Percentiles rank a stretch among this genome's conserved stretches.
Evolutionary conservation across 2,888 invertebrate genomes (phyloP).

Genomic region (Trichopria drosophilae): DNA sequence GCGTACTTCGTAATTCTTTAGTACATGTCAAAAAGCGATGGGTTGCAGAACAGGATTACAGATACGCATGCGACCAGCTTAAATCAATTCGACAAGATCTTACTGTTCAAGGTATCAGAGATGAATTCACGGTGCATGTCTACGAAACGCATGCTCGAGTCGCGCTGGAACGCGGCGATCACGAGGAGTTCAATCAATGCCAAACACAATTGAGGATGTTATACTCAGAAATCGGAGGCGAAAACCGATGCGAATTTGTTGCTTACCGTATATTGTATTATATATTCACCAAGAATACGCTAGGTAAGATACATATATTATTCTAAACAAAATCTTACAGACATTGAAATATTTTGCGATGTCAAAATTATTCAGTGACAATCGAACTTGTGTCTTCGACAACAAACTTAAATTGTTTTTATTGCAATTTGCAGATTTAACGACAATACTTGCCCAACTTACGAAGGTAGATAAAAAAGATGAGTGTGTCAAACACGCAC

Average conservation of each 20-base stretch:
- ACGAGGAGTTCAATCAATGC: conserved; percentile 99
- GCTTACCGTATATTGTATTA: conserved; percentile 97
- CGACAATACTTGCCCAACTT: conserved; percentile 83
- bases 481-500: conserved; percentile 81
- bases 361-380: neutral
- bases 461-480: conserved; percentile 77
- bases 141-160: conserved; percentile 99
- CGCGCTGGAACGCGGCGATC: conserved; percentile 96
- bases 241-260: conserved; percentile 87
- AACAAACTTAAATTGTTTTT: conserved; percentile 24
- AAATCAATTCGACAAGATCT: conserved; percentile 99
- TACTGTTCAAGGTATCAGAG: conserved; percentile 95
- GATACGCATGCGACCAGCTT: conserved; percentile 96
- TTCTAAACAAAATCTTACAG: neutral
- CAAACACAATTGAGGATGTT: conserved; percentile 97
- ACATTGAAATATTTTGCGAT: neutral
- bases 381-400: conserved; percentile 10
- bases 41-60: conserved; percentile 89
- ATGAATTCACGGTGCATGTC: conserved; percentile 93
- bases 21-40: conserved; percentile 90
- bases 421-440: conserved; percentile 75
- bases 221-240: conserved; percentile 77
- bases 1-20: conserved; percentile 82
- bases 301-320: conserved; percentile 69
- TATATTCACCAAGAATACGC: conserved; percentile 95